These are phyloP conservation scores for Eulemur rubriventer DNA, from an alignment of 2,797 vertebrate species.

Conservation along the genomic window DNA sequence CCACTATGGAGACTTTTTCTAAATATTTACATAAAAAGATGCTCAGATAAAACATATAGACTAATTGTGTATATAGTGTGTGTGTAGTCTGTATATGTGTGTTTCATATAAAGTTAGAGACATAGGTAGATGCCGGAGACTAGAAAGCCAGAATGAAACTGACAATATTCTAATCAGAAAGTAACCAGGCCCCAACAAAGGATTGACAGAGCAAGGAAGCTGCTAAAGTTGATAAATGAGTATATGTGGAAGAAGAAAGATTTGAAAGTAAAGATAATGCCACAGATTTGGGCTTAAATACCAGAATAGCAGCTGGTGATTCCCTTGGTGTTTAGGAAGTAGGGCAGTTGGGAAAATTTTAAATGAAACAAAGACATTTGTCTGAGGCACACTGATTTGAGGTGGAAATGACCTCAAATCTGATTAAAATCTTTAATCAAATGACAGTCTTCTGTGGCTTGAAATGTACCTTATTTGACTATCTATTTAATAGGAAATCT, in stretches of 20 bases:
- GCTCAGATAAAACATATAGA: not conserved
- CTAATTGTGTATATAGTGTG: not conserved
- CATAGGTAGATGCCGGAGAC: not conserved
- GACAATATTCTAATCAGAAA: constrained; percentile 64
- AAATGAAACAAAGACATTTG: constrained; percentile 68
- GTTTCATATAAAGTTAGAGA: not conserved
- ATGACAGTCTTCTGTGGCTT: constrained; percentile 44
- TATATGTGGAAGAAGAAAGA: constrained; percentile 52
- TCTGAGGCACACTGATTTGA: constrained; percentile 52
- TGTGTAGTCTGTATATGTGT: not conserved
- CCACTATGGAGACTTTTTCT: not conserved
- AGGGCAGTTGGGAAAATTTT: constrained; percentile 65
- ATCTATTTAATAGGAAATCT: constrained; percentile 50
- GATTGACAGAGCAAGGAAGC: constrained; percentile 38
- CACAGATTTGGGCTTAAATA: constrained; percentile 52
- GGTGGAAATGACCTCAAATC: constrained; percentile 54
- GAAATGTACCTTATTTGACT: constrained; percentile 51
- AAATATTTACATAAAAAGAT: not conserved
- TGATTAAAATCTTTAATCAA: constrained; percentile 75
- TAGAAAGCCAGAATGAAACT: not conserved
- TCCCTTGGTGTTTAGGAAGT: constrained; percentile 68
- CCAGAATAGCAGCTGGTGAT: constrained; percentile 45
- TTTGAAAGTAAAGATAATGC: constrained; percentile 70
- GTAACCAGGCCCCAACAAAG: not conserved
- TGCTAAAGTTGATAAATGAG: constrained; percentile 67